These are phyloP conservation scores for Neogobius melanostomus DNA, from an alignment of 2,113 vertebrate species.

Conservation along the genomic window DNA sequence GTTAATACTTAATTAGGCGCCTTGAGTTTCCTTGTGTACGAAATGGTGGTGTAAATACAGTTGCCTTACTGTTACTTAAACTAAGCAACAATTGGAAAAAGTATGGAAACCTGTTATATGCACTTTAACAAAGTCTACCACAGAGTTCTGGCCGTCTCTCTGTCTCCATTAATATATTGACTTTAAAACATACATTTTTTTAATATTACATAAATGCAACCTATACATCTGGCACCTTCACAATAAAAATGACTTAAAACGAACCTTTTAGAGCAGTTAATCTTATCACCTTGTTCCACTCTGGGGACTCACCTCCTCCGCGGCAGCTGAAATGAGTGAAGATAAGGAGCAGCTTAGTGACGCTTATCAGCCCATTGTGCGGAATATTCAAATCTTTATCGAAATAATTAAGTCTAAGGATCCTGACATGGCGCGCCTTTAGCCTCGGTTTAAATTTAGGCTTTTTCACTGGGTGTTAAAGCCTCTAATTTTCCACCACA, in stretches of 20 bases:
- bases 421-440: background rate
- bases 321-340: background rate
- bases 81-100: no score
- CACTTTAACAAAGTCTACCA: no score
- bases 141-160: no score
- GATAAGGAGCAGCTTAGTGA: conserved; percentile 1
- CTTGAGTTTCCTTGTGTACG: no score
- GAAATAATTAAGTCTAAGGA: conserved; percentile 12
- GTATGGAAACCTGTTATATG: no score
- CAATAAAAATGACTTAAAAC: conserved; percentile 33
- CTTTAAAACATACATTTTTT: conserved; percentile 6
- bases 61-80: no score
- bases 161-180: no score
- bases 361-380: background rate
- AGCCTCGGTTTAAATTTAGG: background rate
- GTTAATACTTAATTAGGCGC: no score
- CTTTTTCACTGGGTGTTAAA: conserved; percentile 3
- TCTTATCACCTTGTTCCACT: conserved; percentile 20
- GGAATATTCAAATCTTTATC: background rate
- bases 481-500: background rate
- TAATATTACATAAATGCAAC: conserved; percentile 21
- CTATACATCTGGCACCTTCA: conserved; percentile 22
- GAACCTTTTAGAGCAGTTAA: conserved; percentile 11
- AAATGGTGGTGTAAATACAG: no score
- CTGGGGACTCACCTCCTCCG: conserved; percentile 9